phyloP scores from a whole-genome alignment of 2,113 vertebrate species.

The Labrus mixtus region DNA sequence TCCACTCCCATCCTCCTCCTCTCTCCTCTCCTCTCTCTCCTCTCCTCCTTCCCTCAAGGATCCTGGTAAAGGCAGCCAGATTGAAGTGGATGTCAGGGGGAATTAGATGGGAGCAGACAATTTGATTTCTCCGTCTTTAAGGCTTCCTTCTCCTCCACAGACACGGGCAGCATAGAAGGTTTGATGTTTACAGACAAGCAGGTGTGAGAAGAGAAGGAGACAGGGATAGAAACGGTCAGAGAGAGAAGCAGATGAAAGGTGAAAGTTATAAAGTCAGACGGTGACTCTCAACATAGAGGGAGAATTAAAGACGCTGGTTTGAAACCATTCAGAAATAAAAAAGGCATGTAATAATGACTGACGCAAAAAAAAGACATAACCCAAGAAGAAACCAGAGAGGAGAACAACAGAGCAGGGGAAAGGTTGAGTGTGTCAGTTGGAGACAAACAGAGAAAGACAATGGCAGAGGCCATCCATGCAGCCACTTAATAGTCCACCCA shows the following conservation, averaged over 20 bases:
- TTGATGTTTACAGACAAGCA: conserved; percentile 49
- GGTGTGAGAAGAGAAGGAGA: conserved; percentile 24
- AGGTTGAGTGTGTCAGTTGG: conserved; percentile 41
- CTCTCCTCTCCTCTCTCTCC: conserved; percentile 3
- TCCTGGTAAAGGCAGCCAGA: conserved; percentile 64
- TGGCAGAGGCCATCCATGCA: conserved; percentile 54
- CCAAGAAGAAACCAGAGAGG: conserved; percentile 5
- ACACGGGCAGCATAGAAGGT: conserved; percentile 19
- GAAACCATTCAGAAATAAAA: conserved; percentile 15
- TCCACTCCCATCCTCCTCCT: not conserved
- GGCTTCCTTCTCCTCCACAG: conserved; percentile 69
- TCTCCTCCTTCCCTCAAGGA: conserved; percentile 63
- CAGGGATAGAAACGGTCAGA: conserved; percentile 22
- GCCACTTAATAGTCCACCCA: conserved; percentile 74
- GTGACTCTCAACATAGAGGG: not conserved
- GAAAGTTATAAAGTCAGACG: conserved; percentile 1
- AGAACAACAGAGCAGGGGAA: conserved; percentile 10
- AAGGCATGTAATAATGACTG: conserved; percentile 4
- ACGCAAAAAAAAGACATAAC: not conserved
- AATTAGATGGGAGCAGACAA: conserved; percentile 82
- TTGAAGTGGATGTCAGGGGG: conserved; percentile 78
- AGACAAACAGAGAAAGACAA: conserved; percentile 58
- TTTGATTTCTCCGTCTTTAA: conserved; percentile 81
- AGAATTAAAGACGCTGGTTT: conserved; percentile 14
- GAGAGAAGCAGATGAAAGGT: conserved; percentile 12